phyloP scores from a whole-genome alignment of 30 jellyfish, hydroid and myxozoan genomes.

The Pelagia noctiluca region DNA sequence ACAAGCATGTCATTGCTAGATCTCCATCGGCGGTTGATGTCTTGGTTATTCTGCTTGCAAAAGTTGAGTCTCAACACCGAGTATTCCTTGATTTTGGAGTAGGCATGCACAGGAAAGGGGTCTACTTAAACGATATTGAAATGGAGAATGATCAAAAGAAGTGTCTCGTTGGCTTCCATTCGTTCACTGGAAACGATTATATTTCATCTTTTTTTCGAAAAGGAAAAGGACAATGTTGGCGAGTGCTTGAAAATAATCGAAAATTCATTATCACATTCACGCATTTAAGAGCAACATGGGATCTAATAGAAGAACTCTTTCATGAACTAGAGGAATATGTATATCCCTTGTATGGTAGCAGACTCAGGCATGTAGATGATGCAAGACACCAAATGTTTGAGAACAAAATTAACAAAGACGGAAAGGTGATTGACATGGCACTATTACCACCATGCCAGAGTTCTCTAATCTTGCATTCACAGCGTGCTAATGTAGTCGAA shows the following conservation, averaged over 20 bases:
- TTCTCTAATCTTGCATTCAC: constrained; percentile 11
- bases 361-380: constrained; percentile 6
- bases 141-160: background rate
- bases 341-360: constrained; percentile 11
- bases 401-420: background rate
- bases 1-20: too few species aligned
- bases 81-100: background rate
- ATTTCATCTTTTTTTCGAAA: constrained; percentile 2
- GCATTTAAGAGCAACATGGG: constrained; percentile 12
- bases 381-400: constrained; percentile 16
- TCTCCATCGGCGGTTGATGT: too few species aligned
- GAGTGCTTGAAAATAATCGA: background rate
- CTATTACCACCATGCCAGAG: too few species aligned
- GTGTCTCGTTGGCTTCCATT: background rate
- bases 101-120: background rate
- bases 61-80: too few species aligned
- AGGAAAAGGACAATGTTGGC: background rate
- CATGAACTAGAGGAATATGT: constrained; percentile 15
- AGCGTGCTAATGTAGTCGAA: constrained; percentile 12
- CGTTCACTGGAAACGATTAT: constrained; percentile 4
- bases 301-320: constrained; percentile 14
- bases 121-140: background rate
- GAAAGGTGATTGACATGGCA: too few species aligned
- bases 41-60: too few species aligned
- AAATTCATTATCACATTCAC: constrained; percentile 4